Percentiles rank a stretch among this genome's conserved stretches.
phyloP scores from a whole-genome alignment of 2,113 vertebrate genomes.

The Eublepharis macularius region DNA sequence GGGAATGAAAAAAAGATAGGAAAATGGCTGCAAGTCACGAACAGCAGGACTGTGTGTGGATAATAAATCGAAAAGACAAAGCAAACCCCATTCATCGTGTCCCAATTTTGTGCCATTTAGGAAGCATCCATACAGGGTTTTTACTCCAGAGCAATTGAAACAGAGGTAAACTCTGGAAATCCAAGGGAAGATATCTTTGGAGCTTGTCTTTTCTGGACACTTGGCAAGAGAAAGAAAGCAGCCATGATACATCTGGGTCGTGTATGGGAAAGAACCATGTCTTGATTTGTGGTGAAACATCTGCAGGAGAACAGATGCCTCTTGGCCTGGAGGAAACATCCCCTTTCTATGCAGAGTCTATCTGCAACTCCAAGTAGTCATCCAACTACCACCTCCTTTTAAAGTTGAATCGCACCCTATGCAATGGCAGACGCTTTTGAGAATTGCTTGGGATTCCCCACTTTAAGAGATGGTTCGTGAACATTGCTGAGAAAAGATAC shows the following conservation, averaged over 20 bases:
- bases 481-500: no score
- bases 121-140: neutral
- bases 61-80: neutral
- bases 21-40: neutral
- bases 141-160: neutral
- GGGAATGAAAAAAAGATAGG: neutral
- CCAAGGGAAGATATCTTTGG: no score
- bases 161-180: neutral
- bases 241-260: constrained; percentile 31
- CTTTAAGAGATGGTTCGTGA: constrained; percentile 17
- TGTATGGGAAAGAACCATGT: constrained; percentile 19
- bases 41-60: neutral
- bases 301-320: constrained; percentile 58
- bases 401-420: constrained; percentile 31
- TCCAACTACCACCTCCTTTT: constrained; percentile 23
- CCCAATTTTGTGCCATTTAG: neutral
- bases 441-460: constrained; percentile 42
- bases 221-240: neutral
- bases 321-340: constrained; percentile 27
- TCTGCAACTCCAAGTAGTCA: constrained; percentile 45
- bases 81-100: neutral
- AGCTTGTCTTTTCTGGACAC: neutral
- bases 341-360: constrained; percentile 40
- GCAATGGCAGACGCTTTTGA: neutral
- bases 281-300: constrained; percentile 39